A percentile compares a stretch with the other conserved stretches of the same genome.
phyloP scores from a whole-genome alignment of 2,888 invertebrate genomes.

The Tenodera sinensis region DNA sequence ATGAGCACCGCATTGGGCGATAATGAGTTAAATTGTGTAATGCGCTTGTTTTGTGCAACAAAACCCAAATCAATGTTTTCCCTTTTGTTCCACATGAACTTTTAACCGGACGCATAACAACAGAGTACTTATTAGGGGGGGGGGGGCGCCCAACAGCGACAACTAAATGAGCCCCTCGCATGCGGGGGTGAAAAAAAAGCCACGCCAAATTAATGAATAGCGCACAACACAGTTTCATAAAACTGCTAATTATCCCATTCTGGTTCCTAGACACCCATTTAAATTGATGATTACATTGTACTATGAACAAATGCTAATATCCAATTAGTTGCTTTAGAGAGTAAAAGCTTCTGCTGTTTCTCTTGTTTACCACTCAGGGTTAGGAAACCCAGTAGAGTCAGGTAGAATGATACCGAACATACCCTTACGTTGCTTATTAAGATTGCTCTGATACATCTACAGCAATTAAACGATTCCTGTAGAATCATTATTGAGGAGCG shows the following conservation, averaged over 20 bases:
- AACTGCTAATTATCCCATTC: background rate
- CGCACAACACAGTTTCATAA: background rate
- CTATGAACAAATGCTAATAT: background rate
- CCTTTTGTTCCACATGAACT: background rate
- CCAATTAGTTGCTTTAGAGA: background rate
- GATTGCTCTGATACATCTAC: no score
- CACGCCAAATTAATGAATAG: background rate
- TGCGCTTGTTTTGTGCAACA: background rate
- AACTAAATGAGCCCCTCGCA: no score
- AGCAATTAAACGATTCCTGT: no score
- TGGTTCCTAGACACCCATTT: background rate
- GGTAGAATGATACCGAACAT: background rate
- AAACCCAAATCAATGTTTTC: background rate
- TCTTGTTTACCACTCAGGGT: background rate
- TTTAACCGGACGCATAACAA: background rate
- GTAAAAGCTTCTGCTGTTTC: background rate
- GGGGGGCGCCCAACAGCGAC: background rate
- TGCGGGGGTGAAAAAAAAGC: background rate
- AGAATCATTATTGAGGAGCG: no score
- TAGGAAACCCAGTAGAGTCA: background rate
- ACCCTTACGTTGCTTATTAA: no score
- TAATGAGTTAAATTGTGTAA: background rate
- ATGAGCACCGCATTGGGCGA: background rate
- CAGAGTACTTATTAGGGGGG: background rate
- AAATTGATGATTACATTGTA: background rate